phyloP scores from a whole-genome alignment of 2,888 invertebrate species.

The Agonopterix arenella region DNA sequence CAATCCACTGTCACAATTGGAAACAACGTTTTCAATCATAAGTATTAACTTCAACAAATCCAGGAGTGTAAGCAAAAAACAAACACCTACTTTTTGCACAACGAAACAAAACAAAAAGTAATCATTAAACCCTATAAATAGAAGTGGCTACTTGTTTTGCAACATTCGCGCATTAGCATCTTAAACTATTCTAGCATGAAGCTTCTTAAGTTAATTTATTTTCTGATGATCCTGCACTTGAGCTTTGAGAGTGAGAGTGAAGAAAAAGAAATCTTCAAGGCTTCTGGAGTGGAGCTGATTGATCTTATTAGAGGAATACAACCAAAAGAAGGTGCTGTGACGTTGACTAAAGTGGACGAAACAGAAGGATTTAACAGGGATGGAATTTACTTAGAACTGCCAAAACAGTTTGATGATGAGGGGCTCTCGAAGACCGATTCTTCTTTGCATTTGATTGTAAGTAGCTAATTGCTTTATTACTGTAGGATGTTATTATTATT shows the following conservation, averaged over 20 bases:
- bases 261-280: constrained; percentile 24
- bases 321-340: constrained; percentile 19
- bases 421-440: no score
- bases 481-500: no score
- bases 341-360: constrained; percentile 21
- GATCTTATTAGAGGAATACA: constrained; percentile 28
- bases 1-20: no score
- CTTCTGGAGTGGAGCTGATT: constrained; percentile 25
- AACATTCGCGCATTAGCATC: constrained; percentile 26
- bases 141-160: constrained; percentile 12
- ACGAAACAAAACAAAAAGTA: constrained; percentile 3
- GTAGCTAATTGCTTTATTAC: no score
- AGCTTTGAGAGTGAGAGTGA: constrained; percentile 13
- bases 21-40: no score
- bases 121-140: constrained; percentile 27
- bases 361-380: constrained; percentile 18
- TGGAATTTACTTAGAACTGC: constrained; percentile 37
- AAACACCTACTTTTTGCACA: no score
- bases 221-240: constrained; percentile 10
- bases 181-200: constrained; percentile 8
- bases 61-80: no score
- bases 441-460: no score
- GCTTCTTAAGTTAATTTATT: constrained; percentile 1
- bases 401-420: constrained; percentile 9
- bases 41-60: no score